Conservation (phyloP, 2,888 invertebrate species). For the Drosophila hawaiiensis region DNA sequence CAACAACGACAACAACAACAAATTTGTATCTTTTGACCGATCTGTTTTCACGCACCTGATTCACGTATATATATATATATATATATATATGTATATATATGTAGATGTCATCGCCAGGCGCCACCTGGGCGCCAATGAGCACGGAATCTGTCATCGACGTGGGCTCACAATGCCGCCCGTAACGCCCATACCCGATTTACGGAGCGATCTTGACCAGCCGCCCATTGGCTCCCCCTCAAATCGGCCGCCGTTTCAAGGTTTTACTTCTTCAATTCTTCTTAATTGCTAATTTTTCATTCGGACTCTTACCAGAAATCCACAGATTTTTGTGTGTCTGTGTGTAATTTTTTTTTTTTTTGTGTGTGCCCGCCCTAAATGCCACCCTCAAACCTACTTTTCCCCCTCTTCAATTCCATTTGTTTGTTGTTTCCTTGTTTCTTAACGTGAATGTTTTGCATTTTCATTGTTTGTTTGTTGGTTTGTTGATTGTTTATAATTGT, state of each 20-base stretch:
- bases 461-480: constrained; percentile 58
- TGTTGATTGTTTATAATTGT: constrained; percentile 56
- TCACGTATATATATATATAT: constrained; percentile 57
- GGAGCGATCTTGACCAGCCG: constrained; percentile 86
- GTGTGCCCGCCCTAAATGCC: constrained; percentile 24
- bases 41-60: constrained; percentile 32
- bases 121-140: constrained; percentile 89
- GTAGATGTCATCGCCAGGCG: constrained; percentile 82
- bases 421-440: constrained; percentile 39
- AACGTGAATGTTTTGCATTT: constrained; percentile 56
- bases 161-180: constrained; percentile 93
- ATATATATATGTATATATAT: background rate
- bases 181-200: constrained; percentile 94
- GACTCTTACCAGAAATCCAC: constrained; percentile 2
- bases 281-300: constrained; percentile 28
- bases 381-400: background rate
- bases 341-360: constrained; percentile 23
- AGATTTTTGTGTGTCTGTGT: constrained; percentile 13
- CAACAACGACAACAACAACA: constrained; percentile 39
- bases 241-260: constrained; percentile 86
- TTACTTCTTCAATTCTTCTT: constrained; percentile 50
- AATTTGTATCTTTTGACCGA: constrained; percentile 30
- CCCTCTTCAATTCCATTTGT: constrained; percentile 50
- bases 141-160: constrained; percentile 94
- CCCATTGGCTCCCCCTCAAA: constrained; percentile 84